Evolutionary conservation across 2,113 vertebrate species (phyloP), one percentile per base, ranked within the genome.

Genomic region (Piprites chloris): DNA sequence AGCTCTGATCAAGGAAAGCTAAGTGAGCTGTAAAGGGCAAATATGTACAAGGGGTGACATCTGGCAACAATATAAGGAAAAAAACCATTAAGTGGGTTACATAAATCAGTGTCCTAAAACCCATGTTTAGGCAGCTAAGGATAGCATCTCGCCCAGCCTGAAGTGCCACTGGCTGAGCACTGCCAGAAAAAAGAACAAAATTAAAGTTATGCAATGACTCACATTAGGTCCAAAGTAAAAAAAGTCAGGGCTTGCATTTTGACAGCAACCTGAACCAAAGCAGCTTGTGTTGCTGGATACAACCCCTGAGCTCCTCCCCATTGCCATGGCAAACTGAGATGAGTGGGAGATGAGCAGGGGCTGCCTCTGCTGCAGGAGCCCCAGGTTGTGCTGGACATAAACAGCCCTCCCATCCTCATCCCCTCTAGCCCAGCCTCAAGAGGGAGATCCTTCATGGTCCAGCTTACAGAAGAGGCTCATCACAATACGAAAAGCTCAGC

Each of bases 11-110:
- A 71, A 47, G 52, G 53, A 59, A 79, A 84, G 30, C 28, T 32
- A 84, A 89, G 73, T 33, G 66, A 93, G 66, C 68, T 56, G 47
- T 41, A 59, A 90, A 80, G 77, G 41, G 62, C 52, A 89, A 82
- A 89, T 41, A 80, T 0, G 0, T 53, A 73, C 28, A 55, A 35
- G 71, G n/a, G 50, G 42, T 71, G 47, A 61, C 91, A 91, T 58
- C 35, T 89, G 75, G 59, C 59, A 87, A 67, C 50, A 90, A 46
- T 8, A 11, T 56, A 93, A 65, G 41, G 59, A 71, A 69, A 81
- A 69, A 73, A 20, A 5, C 6, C 50, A 62, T 85, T 79, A 90
- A 80, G 62, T 90, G 77, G n/a, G 69, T 96, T 96, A 92, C 62
- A 68, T 91, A 96, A 97, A 72, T 12, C n/a, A 72, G 39, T 68